A percentile compares a stretch with the other conserved stretches of the same genome.
phyloP scores from a whole-genome alignment of 53 echinoderm and acorn worm genomes.

The Zoroaster sp. region DNA sequence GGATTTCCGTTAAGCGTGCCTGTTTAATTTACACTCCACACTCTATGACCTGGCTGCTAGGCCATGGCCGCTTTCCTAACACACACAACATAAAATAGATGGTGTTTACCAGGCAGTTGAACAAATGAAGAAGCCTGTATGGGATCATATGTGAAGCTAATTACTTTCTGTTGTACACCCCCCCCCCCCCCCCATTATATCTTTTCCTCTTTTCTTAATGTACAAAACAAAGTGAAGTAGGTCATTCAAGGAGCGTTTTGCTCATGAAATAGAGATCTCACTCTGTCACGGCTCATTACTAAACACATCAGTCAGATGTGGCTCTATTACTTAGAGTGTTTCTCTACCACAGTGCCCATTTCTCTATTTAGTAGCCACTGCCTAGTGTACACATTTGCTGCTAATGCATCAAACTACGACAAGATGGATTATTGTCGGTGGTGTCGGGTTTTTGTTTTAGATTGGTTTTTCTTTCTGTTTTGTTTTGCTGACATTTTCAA shows the following conservation, averaged over 20 bases:
- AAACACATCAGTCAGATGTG: conserved; percentile 16
- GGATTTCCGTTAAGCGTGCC: conserved; percentile 48
- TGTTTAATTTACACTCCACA: conserved; percentile 38
- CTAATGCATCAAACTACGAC: background rate
- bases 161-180: background rate
- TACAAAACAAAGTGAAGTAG: background rate
- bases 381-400: background rate
- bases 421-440: background rate
- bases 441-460: background rate
- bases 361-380: background rate
- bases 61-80: background rate
- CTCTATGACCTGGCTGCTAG: background rate
- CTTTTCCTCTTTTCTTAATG: background rate
- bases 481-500: background rate
- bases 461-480: background rate
- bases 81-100: background rate
- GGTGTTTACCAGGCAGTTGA: conserved; percentile 27
- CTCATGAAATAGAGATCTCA: conserved; percentile 8
- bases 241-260: conserved; percentile 33
- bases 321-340: background rate
- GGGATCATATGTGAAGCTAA: background rate
- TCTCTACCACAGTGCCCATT: background rate
- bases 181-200: background rate
- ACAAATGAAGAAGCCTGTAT: conserved; percentile 10
- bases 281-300: conserved; percentile 32